These are phyloP conservation scores for Pluvianellus socialis DNA, from an alignment of 2,113 vertebrate species.

Conservation along the genomic window DNA sequence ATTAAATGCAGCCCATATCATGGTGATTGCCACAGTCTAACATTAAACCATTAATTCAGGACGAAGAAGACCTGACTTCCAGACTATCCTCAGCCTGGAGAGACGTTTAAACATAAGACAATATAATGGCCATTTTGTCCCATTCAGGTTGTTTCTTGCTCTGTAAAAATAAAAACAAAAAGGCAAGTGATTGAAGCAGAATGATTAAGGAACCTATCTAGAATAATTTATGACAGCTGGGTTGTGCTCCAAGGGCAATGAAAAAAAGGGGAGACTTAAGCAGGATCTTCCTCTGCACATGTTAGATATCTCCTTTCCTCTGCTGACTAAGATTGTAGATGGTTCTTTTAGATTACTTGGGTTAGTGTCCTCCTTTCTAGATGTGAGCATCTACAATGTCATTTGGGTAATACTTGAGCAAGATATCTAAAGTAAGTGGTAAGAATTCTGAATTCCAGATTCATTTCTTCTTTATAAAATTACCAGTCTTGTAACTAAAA, in stretches of 20 bases:
- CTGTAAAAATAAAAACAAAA: neutral
- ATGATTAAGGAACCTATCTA: neutral
- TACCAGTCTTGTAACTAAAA: neutral
- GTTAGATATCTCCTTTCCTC: neutral
- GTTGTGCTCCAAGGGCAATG: neutral
- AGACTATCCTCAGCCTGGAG: neutral
- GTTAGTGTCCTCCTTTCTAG: neutral
- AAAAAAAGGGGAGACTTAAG: neutral
- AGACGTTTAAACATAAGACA: neutral
- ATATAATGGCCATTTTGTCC: neutral
- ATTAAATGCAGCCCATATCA: neutral
- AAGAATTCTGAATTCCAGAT: neutral
- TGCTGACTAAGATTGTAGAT: neutral
- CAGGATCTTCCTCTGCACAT: neutral
- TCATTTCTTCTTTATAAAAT: neutral
- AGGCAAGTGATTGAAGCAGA: fast-evolving
- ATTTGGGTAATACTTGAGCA: neutral
- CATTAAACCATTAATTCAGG: neutral
- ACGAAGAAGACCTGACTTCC: neutral
- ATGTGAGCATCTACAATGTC: neutral
- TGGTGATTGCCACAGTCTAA: neutral
- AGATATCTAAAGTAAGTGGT: neutral
- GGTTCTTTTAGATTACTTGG: neutral
- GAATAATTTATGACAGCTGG: neutral
- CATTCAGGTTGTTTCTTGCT: neutral